Evolutionary conservation across 2,888 invertebrate species (phyloP), one percentile per base, ranked within the genome.

Genomic region (Monochamus alternatus): DNA sequence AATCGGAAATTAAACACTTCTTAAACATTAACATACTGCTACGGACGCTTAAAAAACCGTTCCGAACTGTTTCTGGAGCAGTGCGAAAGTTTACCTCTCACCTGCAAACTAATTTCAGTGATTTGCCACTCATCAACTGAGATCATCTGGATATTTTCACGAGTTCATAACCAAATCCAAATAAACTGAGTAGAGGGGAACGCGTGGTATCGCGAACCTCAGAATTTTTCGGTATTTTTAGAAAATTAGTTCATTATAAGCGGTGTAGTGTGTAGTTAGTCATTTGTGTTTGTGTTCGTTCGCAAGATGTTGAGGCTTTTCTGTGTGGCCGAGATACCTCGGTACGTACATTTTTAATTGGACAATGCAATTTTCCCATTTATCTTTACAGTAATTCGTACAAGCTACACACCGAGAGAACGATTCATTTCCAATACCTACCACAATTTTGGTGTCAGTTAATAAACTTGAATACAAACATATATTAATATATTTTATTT

Each of bases 161-260:
- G 59, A 43, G 59, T 69, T 69, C 67, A 67, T 67, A 55, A 55
- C 55, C 55, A 22, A 59, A 58, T 58, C 38, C 4, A 65, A 66
- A 65, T 65, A 63, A 43, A 32, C 43, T 10, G 38, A 44, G 73
- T 59, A 65, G 60, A 43, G 69, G 22, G 55, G 14, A 14, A 55
- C 55, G 55, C 55, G 38, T 38, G 32, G 52, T 31, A 51, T 63
- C 62, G 14, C 71, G 71, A 66, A 65, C 64, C 65, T 44, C 69
- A 59, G 52, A 73, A 51, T 73, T 62, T 64, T 62, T 69, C 64
- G 44, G 64, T 74, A 74, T 74, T 74, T 74, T 59, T 74, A 74
- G 74, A 69, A 74, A 69, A 62, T 74, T 63, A 74, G 69, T 74
- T 69, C 74, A 74, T 63, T 69, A 69, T 22, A 22, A 1, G 74